These are phyloP conservation scores for Drosophila rubida DNA, from an alignment of 2,888 invertebrate genomes.

Conservation along the genomic window DNA sequence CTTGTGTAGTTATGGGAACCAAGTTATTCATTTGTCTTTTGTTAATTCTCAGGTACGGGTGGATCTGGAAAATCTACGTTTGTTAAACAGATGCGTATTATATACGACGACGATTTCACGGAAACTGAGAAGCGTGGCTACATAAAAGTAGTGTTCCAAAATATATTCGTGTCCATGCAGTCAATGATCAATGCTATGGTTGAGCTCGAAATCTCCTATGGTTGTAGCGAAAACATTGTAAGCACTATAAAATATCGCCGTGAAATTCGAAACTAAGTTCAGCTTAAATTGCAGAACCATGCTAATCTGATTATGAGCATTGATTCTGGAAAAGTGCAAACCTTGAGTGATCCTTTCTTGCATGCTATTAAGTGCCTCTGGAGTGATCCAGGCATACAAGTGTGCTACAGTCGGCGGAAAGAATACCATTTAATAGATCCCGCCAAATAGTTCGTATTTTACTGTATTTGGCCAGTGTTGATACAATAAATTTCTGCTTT, in stretches of 20 bases:
- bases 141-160: conserved; percentile 99
- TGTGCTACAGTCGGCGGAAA: conserved; percentile 99
- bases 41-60: conserved; percentile 88
- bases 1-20: too few species aligned
- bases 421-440: conserved; percentile 99
- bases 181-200: conserved; percentile 99
- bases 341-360: conserved; percentile 98
- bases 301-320: conserved; percentile 97
- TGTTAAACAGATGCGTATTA: conserved; percentile 99
- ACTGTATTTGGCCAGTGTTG: background rate
- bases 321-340: conserved; percentile 99
- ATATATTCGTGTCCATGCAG: conserved; percentile 99
- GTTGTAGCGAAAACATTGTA: conserved; percentile 94
- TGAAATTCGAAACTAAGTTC: background rate
- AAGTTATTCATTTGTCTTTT: background rate
- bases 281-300: conserved; percentile 89
- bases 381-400: conserved; percentile 98
- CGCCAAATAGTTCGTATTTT: conserved; percentile 97
- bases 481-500: conserved; percentile 24
- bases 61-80: conserved; percentile 99
- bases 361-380: conserved; percentile 98
- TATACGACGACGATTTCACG: conserved; percentile 99
- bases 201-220: conserved; percentile 97
- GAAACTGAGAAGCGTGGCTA: conserved; percentile 99
- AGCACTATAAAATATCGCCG: conserved; percentile 84